Base-by-base conservation (phyloP, 2,888 invertebrate genomes). In the Drosophila quinaria region DNA sequence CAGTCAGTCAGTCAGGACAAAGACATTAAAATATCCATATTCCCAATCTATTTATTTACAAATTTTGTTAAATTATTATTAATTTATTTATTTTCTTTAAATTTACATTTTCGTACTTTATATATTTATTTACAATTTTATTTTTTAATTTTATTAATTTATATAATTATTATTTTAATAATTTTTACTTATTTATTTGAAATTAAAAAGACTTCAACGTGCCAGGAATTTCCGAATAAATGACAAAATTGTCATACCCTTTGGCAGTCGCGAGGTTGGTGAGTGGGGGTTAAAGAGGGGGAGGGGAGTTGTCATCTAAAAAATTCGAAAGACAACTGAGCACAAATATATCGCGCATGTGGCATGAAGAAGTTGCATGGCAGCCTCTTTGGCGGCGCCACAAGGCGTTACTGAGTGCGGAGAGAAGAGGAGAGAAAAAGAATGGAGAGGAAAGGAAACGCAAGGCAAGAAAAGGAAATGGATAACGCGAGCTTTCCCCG, bases 351-450 rank as follows among this genome's bases (percentile, higher is more conserved):
- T 8, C n/a, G 25, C n/a, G 31, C 41, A 60, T 50, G 29, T 50
- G 33, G 44, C 42, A 44, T 44, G 22, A 46, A 29, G 22, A 35
- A 60, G 60, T 22, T 25, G 39, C 41, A 29, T 22, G 51, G 31
- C 17, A 31, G 33, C 25, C 4, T 9, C 19, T 41, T 42, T 37
- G 13, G 50, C 33, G 76, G 49, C 60, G 72, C 66, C 77, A 72
- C 71, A 59, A 77, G 60, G 73, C 78, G 63, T 63, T 67, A 63
- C 59, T 78, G 75, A 63, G 39, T 49, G 68, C 74, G 74, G 74
- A 76, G 55, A 5, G 13, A 4, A 35, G 1, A 33, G 31, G 3
- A 33, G 10, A 33, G 3, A 2, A 33, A 29, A 9, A 4, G 29
- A 9, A 9, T 9, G 9, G 9, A 9, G 31, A 8, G 9, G 9